Conservation (phyloP, 1,140 invertebrate species). For the Aphaenogaster ashmeadi region DNA sequence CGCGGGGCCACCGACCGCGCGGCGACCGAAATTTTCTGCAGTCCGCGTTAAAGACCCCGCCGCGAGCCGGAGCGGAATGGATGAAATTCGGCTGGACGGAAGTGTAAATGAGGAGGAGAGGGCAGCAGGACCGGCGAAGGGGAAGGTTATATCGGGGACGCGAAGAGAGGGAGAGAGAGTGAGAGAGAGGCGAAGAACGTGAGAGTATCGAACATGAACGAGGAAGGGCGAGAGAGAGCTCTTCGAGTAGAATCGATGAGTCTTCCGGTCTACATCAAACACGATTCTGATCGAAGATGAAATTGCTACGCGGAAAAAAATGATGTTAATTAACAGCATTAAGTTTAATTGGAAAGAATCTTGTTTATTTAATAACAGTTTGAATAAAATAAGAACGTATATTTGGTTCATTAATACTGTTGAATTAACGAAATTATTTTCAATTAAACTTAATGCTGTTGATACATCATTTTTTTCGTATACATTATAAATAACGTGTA, state of each 20-base stretch:
- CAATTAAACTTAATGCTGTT: too few species aligned
- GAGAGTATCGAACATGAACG: not conserved
- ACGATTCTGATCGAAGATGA: not conserved
- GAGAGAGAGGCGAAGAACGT: not conserved
- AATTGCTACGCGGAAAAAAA: not conserved
- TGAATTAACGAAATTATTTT: too few species aligned
- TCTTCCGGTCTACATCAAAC: not conserved
- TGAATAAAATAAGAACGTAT: too few species aligned
- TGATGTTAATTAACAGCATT: too few species aligned
- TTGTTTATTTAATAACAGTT: too few species aligned
- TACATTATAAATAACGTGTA: too few species aligned
- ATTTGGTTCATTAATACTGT: too few species aligned
- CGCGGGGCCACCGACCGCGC: slow-evolving; percentile 60
- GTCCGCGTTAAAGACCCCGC: slow-evolving; percentile 14
- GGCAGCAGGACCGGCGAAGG: not conserved
- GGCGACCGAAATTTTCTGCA: slow-evolving; percentile 63
- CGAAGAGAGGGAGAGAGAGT: not conserved
- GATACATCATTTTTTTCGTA: too few species aligned
- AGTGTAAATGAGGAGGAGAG: slow-evolving; percentile 8
- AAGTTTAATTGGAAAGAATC: too few species aligned
- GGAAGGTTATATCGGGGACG: not conserved
- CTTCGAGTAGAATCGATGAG: not conserved
- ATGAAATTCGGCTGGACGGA: slow-evolving; percentile 42
- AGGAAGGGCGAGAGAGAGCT: not conserved
- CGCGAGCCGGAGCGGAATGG: not conserved